These are phyloP conservation scores for Bemisia tabaci DNA, from an alignment of 1,140 invertebrate species.

Conservation along the genomic window DNA sequence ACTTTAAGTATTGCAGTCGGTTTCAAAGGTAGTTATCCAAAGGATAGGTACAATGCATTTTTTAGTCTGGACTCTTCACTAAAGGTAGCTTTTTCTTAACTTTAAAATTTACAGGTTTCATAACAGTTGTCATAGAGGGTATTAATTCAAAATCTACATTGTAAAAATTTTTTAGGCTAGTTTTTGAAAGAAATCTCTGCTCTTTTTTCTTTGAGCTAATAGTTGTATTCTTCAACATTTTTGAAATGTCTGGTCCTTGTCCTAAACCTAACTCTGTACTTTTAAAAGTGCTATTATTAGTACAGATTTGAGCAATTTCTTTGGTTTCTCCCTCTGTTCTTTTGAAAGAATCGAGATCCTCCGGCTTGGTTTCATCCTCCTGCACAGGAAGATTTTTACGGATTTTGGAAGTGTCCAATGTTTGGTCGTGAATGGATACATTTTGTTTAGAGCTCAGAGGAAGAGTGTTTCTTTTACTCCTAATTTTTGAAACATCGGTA, in stretches of 20 bases:
- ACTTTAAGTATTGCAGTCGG: neutral
- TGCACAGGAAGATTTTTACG: too few relatives aligned
- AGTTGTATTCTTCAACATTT: neutral
- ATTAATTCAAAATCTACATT: neutral
- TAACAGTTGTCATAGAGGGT: neutral
- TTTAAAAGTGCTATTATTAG: neutral
- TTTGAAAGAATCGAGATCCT: neutral
- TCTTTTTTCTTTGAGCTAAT: neutral
- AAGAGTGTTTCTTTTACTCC: neutral
- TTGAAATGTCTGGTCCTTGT: neutral
- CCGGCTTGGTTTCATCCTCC: neutral
- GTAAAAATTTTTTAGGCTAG: neutral
- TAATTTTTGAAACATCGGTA: neutral
- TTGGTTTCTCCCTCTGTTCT: neutral
- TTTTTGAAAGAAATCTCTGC: neutral
- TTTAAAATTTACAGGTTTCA: neutral
- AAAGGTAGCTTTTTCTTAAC: neutral
- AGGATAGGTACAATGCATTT: too few relatives aligned
- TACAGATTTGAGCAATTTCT: neutral
- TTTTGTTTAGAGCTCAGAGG: neutral
- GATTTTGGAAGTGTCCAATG: too few relatives aligned
- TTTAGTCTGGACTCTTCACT: too few relatives aligned
- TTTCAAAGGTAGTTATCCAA: too few relatives aligned
- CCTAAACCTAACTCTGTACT: neutral
- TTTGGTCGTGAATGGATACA: too few relatives aligned